phyloP scores from a whole-genome alignment of 2,113 vertebrate genomes.

The Porphyrio hochstetteri region DNA sequence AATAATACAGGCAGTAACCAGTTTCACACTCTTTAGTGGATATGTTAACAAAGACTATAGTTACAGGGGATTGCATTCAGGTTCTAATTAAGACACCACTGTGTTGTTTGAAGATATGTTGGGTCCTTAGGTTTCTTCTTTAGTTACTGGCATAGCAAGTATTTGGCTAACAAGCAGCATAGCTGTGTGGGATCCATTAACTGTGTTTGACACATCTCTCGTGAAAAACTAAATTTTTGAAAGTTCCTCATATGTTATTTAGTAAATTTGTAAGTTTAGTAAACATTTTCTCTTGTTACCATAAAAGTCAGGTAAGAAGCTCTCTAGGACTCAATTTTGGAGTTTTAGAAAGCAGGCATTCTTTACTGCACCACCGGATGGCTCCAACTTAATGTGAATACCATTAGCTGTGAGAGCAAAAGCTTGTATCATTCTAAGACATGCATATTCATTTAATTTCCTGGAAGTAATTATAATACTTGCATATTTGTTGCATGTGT shows the following conservation, averaged over 20 bases:
- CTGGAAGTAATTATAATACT: too few species aligned
- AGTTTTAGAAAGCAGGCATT: too few species aligned
- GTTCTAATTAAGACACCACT: not conserved
- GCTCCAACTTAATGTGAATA: too few species aligned
- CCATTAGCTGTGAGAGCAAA: too few species aligned
- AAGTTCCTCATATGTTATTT: not conserved
- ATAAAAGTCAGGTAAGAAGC: too few species aligned
- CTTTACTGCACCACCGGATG: too few species aligned
- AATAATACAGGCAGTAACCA: not conserved
- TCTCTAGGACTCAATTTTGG: too few species aligned
- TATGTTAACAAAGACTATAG: not conserved
- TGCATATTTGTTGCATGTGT: too few species aligned
- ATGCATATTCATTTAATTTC: too few species aligned
- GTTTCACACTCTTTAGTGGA: not conserved
- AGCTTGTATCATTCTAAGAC: too few species aligned
- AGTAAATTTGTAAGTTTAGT: not conserved
- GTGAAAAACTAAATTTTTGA: not conserved
- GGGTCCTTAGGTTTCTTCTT: not conserved
- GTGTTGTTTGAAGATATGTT: not conserved
- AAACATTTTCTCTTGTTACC: not conserved
- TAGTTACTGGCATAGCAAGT: not conserved
- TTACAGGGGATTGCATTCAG: not conserved
- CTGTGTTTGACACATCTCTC: not conserved
- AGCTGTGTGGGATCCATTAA: not conserved
- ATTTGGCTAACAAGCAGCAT: not conserved